Evolutionary conservation across 1,140 invertebrate genomes (phyloP).

Genomic region (Panulirus ornatus): DNA sequence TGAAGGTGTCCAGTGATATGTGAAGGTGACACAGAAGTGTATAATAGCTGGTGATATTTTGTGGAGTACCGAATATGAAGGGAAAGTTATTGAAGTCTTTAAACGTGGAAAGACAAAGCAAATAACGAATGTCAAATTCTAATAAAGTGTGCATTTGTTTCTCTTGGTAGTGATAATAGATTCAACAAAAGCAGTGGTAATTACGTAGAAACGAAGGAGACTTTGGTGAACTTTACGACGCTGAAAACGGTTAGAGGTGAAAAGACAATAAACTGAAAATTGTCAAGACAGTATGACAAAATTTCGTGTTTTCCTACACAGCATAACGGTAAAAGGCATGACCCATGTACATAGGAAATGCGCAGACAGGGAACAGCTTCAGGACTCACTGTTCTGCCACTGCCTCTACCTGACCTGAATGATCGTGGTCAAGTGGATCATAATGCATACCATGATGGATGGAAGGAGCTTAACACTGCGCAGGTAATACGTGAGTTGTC

Average conservation of each 20-base stretch:
- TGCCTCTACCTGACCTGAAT: constrained; percentile 3
- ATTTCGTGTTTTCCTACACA: background rate
- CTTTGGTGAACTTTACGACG: background rate
- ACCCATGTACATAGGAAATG: background rate
- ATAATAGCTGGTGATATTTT: background rate
- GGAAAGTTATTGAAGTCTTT: background rate
- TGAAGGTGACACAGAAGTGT: background rate
- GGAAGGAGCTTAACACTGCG: too few species aligned
- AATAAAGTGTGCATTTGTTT: background rate
- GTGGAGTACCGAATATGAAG: background rate
- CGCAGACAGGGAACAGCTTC: constrained; percentile 6
- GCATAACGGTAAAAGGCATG: background rate
- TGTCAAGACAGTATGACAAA: background rate
- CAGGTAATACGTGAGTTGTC: too few species aligned
- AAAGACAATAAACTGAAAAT: constrained; percentile 14
- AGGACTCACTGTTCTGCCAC: background rate
- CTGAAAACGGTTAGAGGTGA: background rate
- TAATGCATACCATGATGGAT: constrained; percentile 24
- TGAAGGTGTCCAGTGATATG: background rate
- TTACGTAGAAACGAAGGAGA: background rate
- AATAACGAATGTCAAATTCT: background rate
- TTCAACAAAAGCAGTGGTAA: background rate
- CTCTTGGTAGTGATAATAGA: background rate
- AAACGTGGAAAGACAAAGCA: constrained; percentile 7
- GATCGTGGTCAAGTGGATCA: constrained; percentile 8